Percentiles rank a stretch among this genome's conserved stretches.
Conservation (phyloP, 2,113 vertebrate species). For the Ochotona princeps region DNA sequence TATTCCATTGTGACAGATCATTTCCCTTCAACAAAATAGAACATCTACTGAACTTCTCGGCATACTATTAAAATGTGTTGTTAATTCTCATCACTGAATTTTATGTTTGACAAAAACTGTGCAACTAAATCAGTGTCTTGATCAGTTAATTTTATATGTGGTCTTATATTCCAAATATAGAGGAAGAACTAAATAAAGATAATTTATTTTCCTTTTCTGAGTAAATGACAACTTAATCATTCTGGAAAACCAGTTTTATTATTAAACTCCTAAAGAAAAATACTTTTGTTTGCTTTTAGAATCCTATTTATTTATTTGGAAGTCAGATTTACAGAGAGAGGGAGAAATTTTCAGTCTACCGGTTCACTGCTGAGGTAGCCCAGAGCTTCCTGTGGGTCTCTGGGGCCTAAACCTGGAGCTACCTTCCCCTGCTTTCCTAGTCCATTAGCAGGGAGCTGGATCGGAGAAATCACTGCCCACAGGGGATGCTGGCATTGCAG, state of each 20-base stretch:
- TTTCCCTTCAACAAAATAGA: background rate
- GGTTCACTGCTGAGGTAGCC: no score
- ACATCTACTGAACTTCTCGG: background rate
- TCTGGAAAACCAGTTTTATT: background rate
- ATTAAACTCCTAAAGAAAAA: background rate
- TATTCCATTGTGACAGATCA: background rate
- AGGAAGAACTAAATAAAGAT: conserved; percentile 22
- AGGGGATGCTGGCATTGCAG: no score
- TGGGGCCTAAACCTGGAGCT: no score
- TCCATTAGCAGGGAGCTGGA: no score
- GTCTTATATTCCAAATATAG: conserved; percentile 12
- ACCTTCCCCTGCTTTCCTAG: no score
- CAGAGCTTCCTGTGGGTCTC: no score
- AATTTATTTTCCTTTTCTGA: background rate
- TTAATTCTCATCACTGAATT: conserved; percentile 19
- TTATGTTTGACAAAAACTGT: background rate
- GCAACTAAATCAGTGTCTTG: background rate
- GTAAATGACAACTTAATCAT: background rate
- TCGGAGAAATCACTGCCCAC: no score
- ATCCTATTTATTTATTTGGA: no score
- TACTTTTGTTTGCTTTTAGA: background rate
- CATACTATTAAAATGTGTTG: background rate
- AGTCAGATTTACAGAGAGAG: no score
- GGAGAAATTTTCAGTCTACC: no score
- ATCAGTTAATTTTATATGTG: conserved; percentile 28